Conservation (phyloP, 2,797 vertebrate genomes). For the Knipowitschia caucasica region DNA sequence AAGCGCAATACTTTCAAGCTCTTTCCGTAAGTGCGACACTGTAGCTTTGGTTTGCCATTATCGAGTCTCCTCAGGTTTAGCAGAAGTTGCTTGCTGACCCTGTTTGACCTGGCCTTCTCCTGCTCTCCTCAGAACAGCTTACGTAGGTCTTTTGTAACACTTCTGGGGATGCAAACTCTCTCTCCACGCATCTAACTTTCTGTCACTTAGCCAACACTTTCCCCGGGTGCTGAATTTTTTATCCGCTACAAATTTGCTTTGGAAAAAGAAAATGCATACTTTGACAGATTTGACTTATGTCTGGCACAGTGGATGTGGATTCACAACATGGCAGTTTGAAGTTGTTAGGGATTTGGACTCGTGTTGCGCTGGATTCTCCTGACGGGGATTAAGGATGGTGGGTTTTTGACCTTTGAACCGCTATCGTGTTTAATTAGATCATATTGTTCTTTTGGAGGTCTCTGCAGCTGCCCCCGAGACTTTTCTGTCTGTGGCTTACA, state of each 20-base stretch:
- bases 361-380: not conserved
- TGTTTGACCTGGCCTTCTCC: constrained; percentile 58
- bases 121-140: constrained; percentile 48
- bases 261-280: constrained; percentile 47
- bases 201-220: constrained; percentile 64
- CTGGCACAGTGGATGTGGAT: constrained; percentile 19
- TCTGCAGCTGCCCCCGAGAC: not conserved
- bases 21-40: constrained; percentile 6
- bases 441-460: constrained; percentile 16
- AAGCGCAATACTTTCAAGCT: not conserved
- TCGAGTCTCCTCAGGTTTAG: constrained; percentile 59
- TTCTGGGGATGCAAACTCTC: constrained; percentile 44
- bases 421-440: constrained; percentile 34
- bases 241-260: constrained; percentile 53
- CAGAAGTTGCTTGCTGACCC: constrained; percentile 52
- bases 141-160: constrained; percentile 60
- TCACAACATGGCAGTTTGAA: not conserved
- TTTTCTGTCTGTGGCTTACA: not conserved
- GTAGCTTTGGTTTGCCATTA: constrained; percentile 22
- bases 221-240: constrained; percentile 54
- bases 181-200: constrained; percentile 40
- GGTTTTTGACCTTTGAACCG: constrained; percentile 23
- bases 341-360: not conserved
- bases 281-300: constrained; percentile 29
- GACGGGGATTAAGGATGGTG: constrained; percentile 14